Conservation (phyloP, 2,113 vertebrate genomes). For the Tenebrosternarchus preto region DNA sequence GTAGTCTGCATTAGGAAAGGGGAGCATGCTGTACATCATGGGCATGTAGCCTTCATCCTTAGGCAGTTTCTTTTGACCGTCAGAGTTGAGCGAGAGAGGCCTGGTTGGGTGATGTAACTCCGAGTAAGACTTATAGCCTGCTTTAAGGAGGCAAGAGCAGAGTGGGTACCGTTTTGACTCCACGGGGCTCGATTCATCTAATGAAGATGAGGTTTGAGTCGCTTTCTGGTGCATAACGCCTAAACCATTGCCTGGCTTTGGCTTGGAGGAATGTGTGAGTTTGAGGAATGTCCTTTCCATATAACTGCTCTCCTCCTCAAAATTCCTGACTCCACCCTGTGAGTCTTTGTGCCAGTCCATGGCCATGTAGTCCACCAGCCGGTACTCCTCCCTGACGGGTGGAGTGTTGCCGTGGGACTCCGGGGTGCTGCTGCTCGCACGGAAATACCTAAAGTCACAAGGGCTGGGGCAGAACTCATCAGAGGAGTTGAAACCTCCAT, state of each 20-base stretch:
- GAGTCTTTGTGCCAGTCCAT: conserved; percentile 80
- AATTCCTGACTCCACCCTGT: conserved; percentile 42
- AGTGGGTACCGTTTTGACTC: conserved; percentile 76
- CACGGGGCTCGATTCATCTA: conserved; percentile 86
- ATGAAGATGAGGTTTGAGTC: conserved; percentile 83
- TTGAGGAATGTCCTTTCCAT: conserved; percentile 83
- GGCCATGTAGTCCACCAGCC: conserved; percentile 85
- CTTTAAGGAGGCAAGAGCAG: conserved; percentile 80
- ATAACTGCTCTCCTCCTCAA: conserved; percentile 59
- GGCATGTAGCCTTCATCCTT: conserved; percentile 88
- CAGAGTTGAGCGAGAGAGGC: conserved; percentile 52
- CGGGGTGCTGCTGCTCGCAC: conserved; percentile 84
- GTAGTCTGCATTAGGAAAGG: conserved; percentile 49
- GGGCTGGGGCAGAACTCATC: conserved; percentile 92
- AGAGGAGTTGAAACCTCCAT: conserved; percentile 88
- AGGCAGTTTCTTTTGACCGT: conserved; percentile 54
- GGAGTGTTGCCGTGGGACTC: conserved; percentile 88
- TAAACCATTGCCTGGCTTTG: conserved; percentile 78
- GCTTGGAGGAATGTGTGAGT: conserved; percentile 88
- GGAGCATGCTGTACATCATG: conserved; percentile 77
- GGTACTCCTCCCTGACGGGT: conserved; percentile 76
- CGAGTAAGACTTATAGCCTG: conserved; percentile 90
- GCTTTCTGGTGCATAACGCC: conserved; percentile 67
- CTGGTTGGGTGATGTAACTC: conserved; percentile 67
- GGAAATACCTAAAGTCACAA: conserved; percentile 77